These are phyloP conservation scores for Columbina picui DNA, from an alignment of 2,113 vertebrate species.

Conservation along the genomic window DNA sequence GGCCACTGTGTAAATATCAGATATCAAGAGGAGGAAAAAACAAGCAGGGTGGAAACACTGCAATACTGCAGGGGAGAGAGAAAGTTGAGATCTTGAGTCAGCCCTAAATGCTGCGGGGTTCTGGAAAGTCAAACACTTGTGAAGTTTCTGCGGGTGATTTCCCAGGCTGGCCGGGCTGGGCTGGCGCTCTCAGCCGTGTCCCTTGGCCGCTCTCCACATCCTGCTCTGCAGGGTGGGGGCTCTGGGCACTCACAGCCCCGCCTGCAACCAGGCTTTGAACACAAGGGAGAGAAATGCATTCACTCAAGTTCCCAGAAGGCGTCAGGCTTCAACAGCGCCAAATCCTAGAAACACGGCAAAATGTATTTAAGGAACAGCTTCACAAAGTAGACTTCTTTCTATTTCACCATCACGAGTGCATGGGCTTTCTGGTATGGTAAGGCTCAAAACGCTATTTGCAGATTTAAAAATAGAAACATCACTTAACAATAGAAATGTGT, in stretches of 20 bases:
- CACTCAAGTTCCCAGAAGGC: not conserved
- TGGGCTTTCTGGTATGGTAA: not conserved
- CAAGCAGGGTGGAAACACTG: not conserved
- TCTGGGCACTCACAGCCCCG: slow-evolving; percentile 2
- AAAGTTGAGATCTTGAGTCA: slow-evolving; percentile 7
- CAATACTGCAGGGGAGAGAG: not conserved
- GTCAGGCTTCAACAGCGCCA: not conserved
- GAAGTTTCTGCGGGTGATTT: slow-evolving; percentile 30
- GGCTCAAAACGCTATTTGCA: not conserved
- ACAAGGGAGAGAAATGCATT: slow-evolving; percentile 18
- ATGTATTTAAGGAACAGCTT: not conserved
- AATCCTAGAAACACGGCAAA: not conserved
- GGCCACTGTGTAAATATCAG: not conserved
- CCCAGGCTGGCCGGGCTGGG: not conserved
- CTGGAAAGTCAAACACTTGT: slow-evolving; percentile 60
- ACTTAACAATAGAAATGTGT: not conserved
- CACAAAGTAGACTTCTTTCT: not conserved
- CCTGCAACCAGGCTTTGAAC: slow-evolving; percentile 16
- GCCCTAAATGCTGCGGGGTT: not conserved
- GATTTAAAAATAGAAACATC: not conserved
- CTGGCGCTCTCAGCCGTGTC: not conserved
- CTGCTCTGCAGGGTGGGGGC: slow-evolving; percentile 51
- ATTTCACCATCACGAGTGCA: not conserved
- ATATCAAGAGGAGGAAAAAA: not conserved
- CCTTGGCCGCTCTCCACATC: slow-evolving; percentile 68